A percentile compares a stretch with the other conserved stretches of the same genome.
These are phyloP conservation scores for Idaea dimidiata DNA, from an alignment of 2,888 invertebrate species.

Conservation along the genomic window DNA sequence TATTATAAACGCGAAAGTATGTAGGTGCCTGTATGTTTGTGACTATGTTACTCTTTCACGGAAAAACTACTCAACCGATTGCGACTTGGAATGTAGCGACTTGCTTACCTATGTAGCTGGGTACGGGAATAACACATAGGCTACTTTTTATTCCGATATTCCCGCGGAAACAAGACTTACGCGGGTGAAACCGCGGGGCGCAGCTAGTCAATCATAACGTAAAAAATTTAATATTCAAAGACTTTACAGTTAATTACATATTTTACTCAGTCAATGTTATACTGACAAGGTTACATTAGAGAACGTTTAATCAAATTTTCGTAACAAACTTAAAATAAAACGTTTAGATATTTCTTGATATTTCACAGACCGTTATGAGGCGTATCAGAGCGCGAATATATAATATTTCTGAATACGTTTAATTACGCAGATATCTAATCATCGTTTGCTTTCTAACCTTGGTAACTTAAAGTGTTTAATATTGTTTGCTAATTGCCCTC, in stretches of 20 bases:
- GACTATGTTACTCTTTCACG: too few species aligned
- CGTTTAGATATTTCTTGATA: background rate
- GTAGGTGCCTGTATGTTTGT: too few species aligned
- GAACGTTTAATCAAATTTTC: background rate
- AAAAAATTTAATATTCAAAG: background rate
- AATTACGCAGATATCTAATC: background rate
- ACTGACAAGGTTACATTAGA: background rate
- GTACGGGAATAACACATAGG: too few species aligned
- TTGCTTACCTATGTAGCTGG: background rate
- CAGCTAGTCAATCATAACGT: background rate
- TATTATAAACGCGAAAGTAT: too few species aligned
- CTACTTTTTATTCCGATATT: too few species aligned
- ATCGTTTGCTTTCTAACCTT: background rate
- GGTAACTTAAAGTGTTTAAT: background rate
- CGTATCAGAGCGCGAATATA: constrained; percentile 1
- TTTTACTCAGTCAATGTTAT: background rate
- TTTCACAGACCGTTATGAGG: background rate
- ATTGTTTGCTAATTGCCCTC: background rate
- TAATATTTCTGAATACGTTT: background rate
- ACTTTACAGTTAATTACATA: background rate
- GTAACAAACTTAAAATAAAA: background rate
- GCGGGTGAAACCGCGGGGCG: too few species aligned
- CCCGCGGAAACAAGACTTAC: too few species aligned
- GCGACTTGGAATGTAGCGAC: background rate
- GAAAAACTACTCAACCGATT: too few species aligned